Base-by-base conservation (phyloP, 2,888 invertebrate species). In the Nymphalis urticae region DNA sequence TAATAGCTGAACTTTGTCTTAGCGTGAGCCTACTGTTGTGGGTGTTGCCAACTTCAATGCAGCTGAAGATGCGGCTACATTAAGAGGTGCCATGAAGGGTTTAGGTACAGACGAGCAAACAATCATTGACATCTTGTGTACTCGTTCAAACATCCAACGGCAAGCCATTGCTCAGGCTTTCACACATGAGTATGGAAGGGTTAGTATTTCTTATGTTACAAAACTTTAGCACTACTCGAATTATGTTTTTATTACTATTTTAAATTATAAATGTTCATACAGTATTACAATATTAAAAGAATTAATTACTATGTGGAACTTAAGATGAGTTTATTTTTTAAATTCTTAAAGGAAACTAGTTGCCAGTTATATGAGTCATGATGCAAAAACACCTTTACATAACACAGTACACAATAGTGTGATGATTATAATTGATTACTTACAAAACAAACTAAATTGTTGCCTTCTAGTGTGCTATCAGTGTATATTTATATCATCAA, bases 61-160 rank as follows among this genome's bases (percentile, higher is more conserved):
- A 0, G 85, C 93, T 0, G 94, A 94, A 67, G 96, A 96, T 85
- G 95, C 95, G 0, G 94, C 94, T 36, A 86, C 94, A 0, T 89
- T 96, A 32, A 91, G 96, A 1, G 93, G 88, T 1, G 96, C 96
- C 10, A 96, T 96, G 96, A 95, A 95, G 76, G 96, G 96, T 24
- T 93, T 95, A n/a, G 96, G 96, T 6, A 97, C 96, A 0, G 95
- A 97, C 78, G 97, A 97, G 82, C 93, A 95, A 78, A 93, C 95
- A 48, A 96, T 97, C 75, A 96, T 96, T 48, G 94, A 95, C 67
- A 94, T 97, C 63, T 92, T 97, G 50, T 94, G 95, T 0, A 86
- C 93, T 0, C 93, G 97, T 61, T 94, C 94, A 69, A 96, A 96
- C 79, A 81, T 79, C 0, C 97, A 97, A 85, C 92, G 97, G 0